Evolutionary conservation across 2,797 vertebrate species (phyloP).

Genomic region (Hydrocynus forskahlii): DNA sequence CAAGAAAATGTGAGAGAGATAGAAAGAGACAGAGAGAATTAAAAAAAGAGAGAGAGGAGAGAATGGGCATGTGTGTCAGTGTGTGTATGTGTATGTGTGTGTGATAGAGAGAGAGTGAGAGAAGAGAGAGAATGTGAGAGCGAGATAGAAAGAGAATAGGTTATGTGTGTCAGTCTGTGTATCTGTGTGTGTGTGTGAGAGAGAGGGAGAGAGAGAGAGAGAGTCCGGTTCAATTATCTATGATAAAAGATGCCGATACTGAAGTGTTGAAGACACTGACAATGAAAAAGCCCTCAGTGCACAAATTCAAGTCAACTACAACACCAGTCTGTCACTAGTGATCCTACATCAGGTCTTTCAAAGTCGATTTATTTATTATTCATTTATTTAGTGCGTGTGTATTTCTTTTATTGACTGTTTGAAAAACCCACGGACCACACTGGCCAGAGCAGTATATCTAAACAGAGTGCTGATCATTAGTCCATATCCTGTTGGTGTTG

Average conservation of each 20-base stretch:
- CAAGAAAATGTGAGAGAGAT: too few species aligned
- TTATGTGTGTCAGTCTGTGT: background rate
- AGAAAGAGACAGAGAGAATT: too few species aligned
- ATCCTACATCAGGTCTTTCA: background rate
- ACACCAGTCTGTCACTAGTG: background rate
- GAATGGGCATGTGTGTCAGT: too few species aligned
- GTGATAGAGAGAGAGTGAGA: too few species aligned
- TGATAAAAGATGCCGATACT: constrained; percentile 25
- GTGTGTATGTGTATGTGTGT: too few species aligned
- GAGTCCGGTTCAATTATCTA: background rate
- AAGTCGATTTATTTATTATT: background rate
- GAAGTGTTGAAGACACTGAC: constrained; percentile 11
- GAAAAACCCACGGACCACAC: too few species aligned
- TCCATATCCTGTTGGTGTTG: too few species aligned
- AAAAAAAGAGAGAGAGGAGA: too few species aligned
- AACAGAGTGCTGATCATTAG: background rate
- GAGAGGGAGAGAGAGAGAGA: too few species aligned
- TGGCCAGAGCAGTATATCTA: background rate
- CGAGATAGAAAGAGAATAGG: background rate
- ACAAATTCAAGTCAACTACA: background rate
- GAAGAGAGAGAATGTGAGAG: too few species aligned
- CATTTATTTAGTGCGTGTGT: background rate
- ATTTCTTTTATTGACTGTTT: background rate
- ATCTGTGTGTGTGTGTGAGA: too few species aligned
- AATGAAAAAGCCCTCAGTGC: background rate